Evolutionary conservation across 2,113 vertebrate genomes (phyloP).

Genomic region (Entomyzon cyanotis): DNA sequence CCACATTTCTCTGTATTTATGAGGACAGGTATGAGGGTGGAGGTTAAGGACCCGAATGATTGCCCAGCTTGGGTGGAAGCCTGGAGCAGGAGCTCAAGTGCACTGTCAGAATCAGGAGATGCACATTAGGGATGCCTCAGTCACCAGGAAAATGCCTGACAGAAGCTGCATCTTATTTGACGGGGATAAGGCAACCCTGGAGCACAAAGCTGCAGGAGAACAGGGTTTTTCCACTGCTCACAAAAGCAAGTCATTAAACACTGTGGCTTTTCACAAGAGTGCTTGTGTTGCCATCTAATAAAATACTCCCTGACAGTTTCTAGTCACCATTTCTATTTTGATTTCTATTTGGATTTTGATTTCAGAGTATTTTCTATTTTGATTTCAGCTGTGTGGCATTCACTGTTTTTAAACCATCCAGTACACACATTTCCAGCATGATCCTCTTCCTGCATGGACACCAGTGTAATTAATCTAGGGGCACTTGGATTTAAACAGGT

Average conservation of each 20-base stretch:
- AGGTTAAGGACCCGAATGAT: rapidly evolving
- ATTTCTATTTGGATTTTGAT: neutral
- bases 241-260: neutral
- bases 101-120: neutral
- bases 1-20: neutral
- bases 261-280: neutral
- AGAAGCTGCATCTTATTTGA: neutral
- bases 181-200: neutral
- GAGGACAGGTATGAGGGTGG: neutral
- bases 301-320: neutral
- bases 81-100: neutral
- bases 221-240: constrained; percentile 26
- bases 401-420: neutral
- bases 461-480: neutral
- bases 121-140: neutral
- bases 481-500: neutral
- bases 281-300: neutral
- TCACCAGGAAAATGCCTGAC: neutral
- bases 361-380: neutral
- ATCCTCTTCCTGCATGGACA: neutral
- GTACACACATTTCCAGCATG: neutral
- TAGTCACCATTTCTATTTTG: neutral
- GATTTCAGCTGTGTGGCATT: neutral
- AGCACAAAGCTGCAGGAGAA: constrained; percentile 24
- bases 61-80: neutral